phyloP scores from a whole-genome alignment of 2,797 vertebrate species.

The Psittacula derbiana region DNA sequence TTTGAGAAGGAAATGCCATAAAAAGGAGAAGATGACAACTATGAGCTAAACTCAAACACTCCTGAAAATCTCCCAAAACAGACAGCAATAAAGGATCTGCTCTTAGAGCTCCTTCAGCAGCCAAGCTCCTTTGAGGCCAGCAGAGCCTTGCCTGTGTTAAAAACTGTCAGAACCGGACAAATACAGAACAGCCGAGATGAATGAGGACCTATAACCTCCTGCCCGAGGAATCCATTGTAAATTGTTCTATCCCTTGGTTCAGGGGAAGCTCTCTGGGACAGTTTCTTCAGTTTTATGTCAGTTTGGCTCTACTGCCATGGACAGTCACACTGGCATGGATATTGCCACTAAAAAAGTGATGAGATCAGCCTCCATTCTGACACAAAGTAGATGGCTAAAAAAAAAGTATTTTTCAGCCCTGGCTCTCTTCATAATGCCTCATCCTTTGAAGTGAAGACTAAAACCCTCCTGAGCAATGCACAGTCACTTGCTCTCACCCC shows the following conservation, averaged over 20 bases:
- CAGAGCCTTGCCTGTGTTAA: neutral
- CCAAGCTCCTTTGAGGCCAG: conserved; percentile 4
- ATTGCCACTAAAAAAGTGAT: neutral
- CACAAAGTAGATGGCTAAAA: neutral
- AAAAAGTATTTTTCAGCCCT: neutral
- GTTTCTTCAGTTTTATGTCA: neutral
- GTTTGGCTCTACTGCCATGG: neutral
- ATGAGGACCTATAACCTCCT: neutral
- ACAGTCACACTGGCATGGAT: neutral
- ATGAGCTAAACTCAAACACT: neutral
- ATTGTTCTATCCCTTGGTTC: neutral
- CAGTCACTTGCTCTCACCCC: accelerated
- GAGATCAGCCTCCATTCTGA: neutral
- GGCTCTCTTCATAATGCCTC: neutral
- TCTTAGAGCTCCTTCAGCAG: neutral
- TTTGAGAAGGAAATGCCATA: conserved; percentile 2
- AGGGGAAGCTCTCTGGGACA: neutral
- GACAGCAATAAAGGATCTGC: neutral
- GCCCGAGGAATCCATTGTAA: neutral
- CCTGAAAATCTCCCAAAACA: neutral
- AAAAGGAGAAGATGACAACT: neutral
- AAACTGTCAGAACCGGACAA: neutral
- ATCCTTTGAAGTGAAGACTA: neutral
- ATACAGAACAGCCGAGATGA: neutral
- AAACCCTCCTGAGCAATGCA: neutral